These are phyloP conservation scores for Stichodactyla helianthus DNA, from an alignment of 64 coral and sea anemone genomes.

Conservation along the genomic window DNA sequence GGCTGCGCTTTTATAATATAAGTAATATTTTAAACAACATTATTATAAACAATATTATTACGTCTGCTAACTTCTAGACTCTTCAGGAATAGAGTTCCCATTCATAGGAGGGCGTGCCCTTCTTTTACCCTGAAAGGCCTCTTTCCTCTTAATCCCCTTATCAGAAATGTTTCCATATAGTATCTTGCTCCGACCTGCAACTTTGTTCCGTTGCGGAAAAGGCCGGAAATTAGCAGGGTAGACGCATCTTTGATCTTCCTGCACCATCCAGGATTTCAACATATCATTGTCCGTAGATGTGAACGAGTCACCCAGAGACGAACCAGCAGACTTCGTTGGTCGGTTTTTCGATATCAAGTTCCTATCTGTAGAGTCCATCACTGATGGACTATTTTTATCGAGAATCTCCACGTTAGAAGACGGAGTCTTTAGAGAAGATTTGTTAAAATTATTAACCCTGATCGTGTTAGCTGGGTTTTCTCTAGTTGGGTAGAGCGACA, in stretches of 20 bases:
- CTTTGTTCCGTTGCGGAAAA: conserved; percentile 79
- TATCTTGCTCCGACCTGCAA: conserved; percentile 54
- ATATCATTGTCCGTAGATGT: conserved; percentile 15
- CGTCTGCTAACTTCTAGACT: conserved; percentile 13
- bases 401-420: conserved; percentile 55
- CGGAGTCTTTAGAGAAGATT: background rate
- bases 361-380: conserved; percentile 36
- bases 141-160: conserved; percentile 68
- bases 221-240: conserved; percentile 82
- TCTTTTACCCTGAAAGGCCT: conserved; percentile 60
- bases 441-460: conserved; percentile 32
- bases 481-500: background rate
- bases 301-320: background rate
- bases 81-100: background rate
- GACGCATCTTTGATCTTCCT: conserved; percentile 69
- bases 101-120: conserved; percentile 5
- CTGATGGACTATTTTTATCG: conserved; percentile 61
- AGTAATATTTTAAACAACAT: background rate
- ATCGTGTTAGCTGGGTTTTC: conserved; percentile 8
- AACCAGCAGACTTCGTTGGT: background rate
- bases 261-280: conserved; percentile 65
- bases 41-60: background rate
- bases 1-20: background rate
- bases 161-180: conserved; percentile 79
- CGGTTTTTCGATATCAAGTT: conserved; percentile 21